Percentiles rank a stretch among this genome's conserved stretches.
phyloP scores from a whole-genome alignment of 2,797 vertebrate genomes.

The Triplophysa bombifrons region DNA sequence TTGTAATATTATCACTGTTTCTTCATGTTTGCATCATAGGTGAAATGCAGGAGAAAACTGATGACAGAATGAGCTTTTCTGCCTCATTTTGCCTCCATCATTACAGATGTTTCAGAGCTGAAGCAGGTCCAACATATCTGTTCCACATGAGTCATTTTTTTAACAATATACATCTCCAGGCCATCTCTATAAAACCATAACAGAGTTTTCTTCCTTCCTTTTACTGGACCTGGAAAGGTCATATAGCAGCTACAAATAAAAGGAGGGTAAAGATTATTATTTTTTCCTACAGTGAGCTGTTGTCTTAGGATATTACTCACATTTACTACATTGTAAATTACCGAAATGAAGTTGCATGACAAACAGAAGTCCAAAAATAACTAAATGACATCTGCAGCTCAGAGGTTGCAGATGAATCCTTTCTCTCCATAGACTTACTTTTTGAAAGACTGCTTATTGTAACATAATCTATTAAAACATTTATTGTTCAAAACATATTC shows the following conservation, averaged over 20 bases:
- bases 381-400: constrained; percentile 32
- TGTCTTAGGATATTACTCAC: constrained; percentile 11
- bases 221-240: constrained; percentile 14
- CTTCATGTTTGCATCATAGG: constrained; percentile 43
- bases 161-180: constrained; percentile 32
- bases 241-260: constrained; percentile 3
- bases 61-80: constrained; percentile 21
- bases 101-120: background rate
- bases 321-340: constrained; percentile 18
- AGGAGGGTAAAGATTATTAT: background rate
- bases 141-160: constrained; percentile 10
- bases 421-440: background rate
- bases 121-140: constrained; percentile 1
- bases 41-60: constrained; percentile 5
- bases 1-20: background rate
- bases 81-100: background rate
- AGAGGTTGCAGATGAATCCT: constrained; percentile 5
- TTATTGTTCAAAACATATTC: background rate
- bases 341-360: background rate
- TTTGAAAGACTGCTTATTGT: constrained; percentile 1
- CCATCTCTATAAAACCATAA: constrained; percentile 24
- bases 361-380: constrained; percentile 29
- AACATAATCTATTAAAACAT: constrained; percentile 18
- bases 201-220: constrained; percentile 29
- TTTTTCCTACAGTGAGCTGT: background rate